Evolutionary conservation across 2,888 invertebrate species (phyloP).

Genomic region (Thera britannica): DNA sequence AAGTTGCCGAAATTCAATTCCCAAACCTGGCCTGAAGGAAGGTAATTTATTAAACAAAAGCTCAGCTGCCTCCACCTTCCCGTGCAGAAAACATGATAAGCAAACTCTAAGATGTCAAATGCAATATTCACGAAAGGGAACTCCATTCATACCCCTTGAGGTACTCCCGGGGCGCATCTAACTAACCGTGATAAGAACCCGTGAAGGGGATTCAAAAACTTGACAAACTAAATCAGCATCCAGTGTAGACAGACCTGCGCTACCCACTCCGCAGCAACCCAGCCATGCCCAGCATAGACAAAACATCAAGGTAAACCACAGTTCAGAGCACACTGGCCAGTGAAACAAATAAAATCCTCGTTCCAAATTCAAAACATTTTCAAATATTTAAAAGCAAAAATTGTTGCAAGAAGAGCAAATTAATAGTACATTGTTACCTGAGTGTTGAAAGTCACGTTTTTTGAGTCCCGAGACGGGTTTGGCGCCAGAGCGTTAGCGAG

Average conservation of each 20-base stretch:
- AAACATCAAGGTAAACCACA: constrained; percentile 40
- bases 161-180: constrained; percentile 65
- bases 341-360: constrained; percentile 42
- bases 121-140: constrained; percentile 71
- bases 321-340: constrained; percentile 40
- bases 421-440: no score
- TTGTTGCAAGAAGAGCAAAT: constrained; percentile 46
- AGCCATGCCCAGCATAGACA: constrained; percentile 20
- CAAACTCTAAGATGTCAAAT: constrained; percentile 69
- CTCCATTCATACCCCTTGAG: constrained; percentile 63
- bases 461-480: no score
- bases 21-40: constrained; percentile 30
- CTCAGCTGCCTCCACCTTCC: constrained; percentile 45
- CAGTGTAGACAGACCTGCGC: constrained; percentile 56
- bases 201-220: constrained; percentile 66
- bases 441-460: no score
- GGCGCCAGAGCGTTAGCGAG: no score
- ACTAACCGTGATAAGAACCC: constrained; percentile 77
- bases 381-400: constrained; percentile 40
- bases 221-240: constrained; percentile 64
- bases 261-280: constrained; percentile 23
- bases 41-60: constrained; percentile 57
- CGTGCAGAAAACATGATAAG: constrained; percentile 55
- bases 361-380: constrained; percentile 38
- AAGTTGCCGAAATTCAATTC: constrained; percentile 23